A percentile compares a stretch with the other conserved stretches of the same genome.
Conservation (phyloP, 2,888 invertebrate genomes). For the Lochmaea crataegi region DNA sequence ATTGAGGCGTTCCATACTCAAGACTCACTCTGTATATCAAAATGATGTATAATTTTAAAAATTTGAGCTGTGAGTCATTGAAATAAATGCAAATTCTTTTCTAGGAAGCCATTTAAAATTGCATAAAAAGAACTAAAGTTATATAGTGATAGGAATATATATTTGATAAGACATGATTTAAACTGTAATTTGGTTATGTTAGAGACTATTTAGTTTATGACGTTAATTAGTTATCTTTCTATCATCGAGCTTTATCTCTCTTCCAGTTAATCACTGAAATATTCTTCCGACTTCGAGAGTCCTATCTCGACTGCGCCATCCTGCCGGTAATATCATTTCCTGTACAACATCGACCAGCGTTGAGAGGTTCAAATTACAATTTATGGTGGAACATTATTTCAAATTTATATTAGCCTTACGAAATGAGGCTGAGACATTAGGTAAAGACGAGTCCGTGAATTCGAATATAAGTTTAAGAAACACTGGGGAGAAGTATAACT, state of each 20-base stretch:
- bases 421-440: constrained; percentile 39
- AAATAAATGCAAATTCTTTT: too few relatives aligned
- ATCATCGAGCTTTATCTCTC: constrained; percentile 42
- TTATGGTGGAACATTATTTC: constrained; percentile 42
- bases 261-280: constrained; percentile 53
- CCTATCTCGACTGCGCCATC: constrained; percentile 51
- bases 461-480: constrained; percentile 26
- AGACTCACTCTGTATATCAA: too few relatives aligned
- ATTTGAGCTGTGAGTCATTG: too few relatives aligned
- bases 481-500: constrained; percentile 27
- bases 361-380: constrained; percentile 45
- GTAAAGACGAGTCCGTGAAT: constrained; percentile 32
- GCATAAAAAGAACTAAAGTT: too few relatives aligned
- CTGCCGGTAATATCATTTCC: constrained; percentile 55
- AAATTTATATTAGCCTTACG: constrained; percentile 43
- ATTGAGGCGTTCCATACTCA: too few relatives aligned
- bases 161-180: not conserved
- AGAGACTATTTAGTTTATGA: constrained; percentile 20
- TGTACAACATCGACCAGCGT: constrained; percentile 44
- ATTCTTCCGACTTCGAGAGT: constrained; percentile 49
- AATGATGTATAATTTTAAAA: too few relatives aligned
- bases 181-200: constrained; percentile 15
- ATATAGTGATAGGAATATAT: not conserved
- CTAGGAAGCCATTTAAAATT: too few relatives aligned
- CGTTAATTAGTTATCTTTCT: constrained; percentile 42